These are phyloP conservation scores for Tenthredo scrophulariae DNA, from an alignment of 2,888 invertebrate species.

Conservation along the genomic window DNA sequence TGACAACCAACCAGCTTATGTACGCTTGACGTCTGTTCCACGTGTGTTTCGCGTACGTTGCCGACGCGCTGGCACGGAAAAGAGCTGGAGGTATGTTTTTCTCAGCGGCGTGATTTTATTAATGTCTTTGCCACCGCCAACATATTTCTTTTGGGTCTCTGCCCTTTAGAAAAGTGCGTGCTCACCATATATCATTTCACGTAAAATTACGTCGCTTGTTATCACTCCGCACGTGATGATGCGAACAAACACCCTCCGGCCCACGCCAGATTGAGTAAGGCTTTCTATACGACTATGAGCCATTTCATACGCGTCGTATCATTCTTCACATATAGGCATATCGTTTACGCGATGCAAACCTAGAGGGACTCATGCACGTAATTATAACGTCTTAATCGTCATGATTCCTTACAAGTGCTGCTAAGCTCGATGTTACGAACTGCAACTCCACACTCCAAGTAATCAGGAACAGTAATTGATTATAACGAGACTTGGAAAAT, in stretches of 20 bases:
- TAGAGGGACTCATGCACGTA: not conserved
- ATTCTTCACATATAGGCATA: not conserved
- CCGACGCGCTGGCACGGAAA: slow-evolving; percentile 37
- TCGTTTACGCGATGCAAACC: not conserved
- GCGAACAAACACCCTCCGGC: slow-evolving; percentile 20
- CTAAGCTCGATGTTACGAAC: not conserved
- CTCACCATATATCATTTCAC: slow-evolving; percentile 47
- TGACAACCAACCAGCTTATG: slow-evolving; percentile 42
- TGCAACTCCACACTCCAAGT: not conserved
- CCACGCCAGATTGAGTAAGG: slow-evolving; percentile 21
- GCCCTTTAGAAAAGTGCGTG: slow-evolving; percentile 42
- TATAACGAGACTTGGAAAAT: not conserved
- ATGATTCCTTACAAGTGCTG: not conserved
- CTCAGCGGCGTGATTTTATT: slow-evolving; percentile 53
- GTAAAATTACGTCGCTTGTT: slow-evolving; percentile 48
- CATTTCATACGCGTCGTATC: slow-evolving; percentile 29
- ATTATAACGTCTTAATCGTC: not conserved
- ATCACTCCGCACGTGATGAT: slow-evolving; percentile 46
- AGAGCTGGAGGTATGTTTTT: slow-evolving; percentile 39
- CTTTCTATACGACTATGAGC: slow-evolving; percentile 6
- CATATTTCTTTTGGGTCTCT: slow-evolving; percentile 50
- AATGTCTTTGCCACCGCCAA: slow-evolving; percentile 53
- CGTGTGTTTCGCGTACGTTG: slow-evolving; percentile 43
- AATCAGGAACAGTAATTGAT: not conserved
- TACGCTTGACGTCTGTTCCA: slow-evolving; percentile 42